Evolutionary conservation across 2,888 invertebrate species (phyloP).

Genomic region (Pterobdella sp.): DNA sequence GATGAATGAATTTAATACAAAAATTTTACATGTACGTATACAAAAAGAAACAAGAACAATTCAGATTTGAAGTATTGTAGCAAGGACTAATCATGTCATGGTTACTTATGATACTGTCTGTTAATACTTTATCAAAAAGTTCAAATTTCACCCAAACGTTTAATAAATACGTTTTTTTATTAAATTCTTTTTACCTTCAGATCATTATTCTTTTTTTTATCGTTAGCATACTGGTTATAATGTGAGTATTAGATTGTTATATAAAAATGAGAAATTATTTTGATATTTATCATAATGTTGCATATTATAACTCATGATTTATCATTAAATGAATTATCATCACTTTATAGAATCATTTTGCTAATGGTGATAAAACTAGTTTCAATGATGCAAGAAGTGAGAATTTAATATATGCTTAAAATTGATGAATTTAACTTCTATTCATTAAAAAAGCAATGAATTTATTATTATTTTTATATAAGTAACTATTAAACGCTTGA

Average conservation of each 20-base stretch:
- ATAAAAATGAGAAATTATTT: background rate
- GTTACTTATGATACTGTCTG: background rate
- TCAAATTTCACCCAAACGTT: background rate
- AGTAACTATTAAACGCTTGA: no score
- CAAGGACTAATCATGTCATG: background rate
- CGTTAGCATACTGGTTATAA: background rate
- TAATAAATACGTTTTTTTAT: no score
- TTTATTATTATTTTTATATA: conserved; percentile 13
- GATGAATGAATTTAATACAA: no score
- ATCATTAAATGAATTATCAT: background rate
- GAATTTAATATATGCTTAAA: background rate
- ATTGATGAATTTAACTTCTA: background rate
- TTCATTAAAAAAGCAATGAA: background rate
- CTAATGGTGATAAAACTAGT: background rate
- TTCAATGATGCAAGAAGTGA: background rate
- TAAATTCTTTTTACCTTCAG: background rate
- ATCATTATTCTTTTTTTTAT: background rate
- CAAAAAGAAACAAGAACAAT: no score
- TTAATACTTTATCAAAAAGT: background rate
- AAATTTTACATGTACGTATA: no score
- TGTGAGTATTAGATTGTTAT: background rate
- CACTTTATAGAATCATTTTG: background rate
- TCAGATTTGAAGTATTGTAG: no score
- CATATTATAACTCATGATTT: background rate
- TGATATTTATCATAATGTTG: background rate